Evolutionary conservation across 2,888 invertebrate species (phyloP), one percentile per base, ranked within the genome.

Genomic region (Acanthacorydalis orientalis): DNA sequence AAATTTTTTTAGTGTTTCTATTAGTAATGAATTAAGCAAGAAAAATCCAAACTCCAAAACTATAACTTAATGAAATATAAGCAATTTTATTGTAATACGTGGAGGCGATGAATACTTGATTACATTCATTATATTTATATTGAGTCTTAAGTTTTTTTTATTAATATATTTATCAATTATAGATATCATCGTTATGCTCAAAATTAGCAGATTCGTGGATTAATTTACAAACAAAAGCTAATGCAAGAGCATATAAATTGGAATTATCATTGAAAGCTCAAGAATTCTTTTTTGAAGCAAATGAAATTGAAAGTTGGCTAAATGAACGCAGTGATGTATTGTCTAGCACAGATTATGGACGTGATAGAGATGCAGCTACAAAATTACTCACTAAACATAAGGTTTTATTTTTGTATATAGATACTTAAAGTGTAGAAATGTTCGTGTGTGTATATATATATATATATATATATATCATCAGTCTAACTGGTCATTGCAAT

Each of bases 351-450:
- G 90, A 92, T 62, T 84, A 83, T 52, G 92, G 92, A n/a, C 71
- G 83, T 44, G 92, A 95, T 64, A 74, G 91, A 34, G 90, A 90
- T 58, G 78, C 89, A 1, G 91, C 92, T 14, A 89, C 92, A 37
- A 93, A 92, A 66, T 72, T 96, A 40, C 70, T 97, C 14, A 92
- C 95, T 1, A 89, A 91, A 61, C 95, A 97, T 63, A 96, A 96
- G 76, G 86, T 84, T 23, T 23, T 23, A 23, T 23, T 23, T 59
- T 16, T n/a, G 11, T 23, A 23, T 23, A 23, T 23, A 23, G 6
- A 23, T 23, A 23, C 23, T 4, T 23, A 23, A 23, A 4, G 6
- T 23, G 23, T 23, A 23, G 3, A 23, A 2, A 23, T 6, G 6
- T 23, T 23, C 6, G n/a, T 23, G 23, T 23, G 6, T 23, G 23